Evolutionary conservation across 2,888 invertebrate species (phyloP).

Genomic region (Zaprionus bogoriensis): DNA sequence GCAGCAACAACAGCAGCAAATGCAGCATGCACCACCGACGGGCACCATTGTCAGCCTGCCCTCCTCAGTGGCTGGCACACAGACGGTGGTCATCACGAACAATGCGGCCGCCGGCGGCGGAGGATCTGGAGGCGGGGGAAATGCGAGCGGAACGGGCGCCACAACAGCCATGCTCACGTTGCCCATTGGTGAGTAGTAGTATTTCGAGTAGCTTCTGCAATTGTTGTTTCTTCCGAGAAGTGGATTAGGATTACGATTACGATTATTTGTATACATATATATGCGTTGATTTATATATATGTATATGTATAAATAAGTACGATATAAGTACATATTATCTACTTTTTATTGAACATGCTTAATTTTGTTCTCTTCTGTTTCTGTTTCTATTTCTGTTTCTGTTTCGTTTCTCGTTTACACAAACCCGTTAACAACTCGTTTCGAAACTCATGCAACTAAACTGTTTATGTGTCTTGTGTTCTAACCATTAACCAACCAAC

Average conservation of each 20-base stretch:
- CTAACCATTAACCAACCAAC: constrained; percentile 39
- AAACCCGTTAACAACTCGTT: constrained; percentile 65
- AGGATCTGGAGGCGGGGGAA: constrained; percentile 29
- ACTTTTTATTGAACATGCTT: constrained; percentile 70
- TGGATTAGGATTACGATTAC: too few species aligned
- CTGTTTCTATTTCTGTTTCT: constrained; percentile 56
- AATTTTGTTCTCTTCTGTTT: constrained; percentile 74
- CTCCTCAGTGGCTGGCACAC: constrained; percentile 78
- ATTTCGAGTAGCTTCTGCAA: not conserved
- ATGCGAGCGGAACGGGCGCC: constrained; percentile 45
- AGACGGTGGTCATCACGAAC: constrained; percentile 83
- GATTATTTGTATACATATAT: too few species aligned
- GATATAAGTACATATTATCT: constrained; percentile 23
- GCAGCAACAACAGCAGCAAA: constrained; percentile 82
- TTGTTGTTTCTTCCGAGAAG: not conserved
- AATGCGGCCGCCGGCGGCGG: constrained; percentile 41
- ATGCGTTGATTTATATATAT: too few species aligned
- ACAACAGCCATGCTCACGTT: constrained; percentile 85
- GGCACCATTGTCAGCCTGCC: constrained; percentile 84
- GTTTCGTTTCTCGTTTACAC: constrained; percentile 61
- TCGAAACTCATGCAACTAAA: constrained; percentile 62
- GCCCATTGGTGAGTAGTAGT: constrained; percentile 85
- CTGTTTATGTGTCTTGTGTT: constrained; percentile 52
- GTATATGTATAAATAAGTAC: too few species aligned
- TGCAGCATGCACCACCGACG: constrained; percentile 81